Percentiles rank a stretch among this genome's conserved stretches.
phyloP scores from a whole-genome alignment of 2,113 vertebrate species.

The Dromaius novaehollandiae region DNA sequence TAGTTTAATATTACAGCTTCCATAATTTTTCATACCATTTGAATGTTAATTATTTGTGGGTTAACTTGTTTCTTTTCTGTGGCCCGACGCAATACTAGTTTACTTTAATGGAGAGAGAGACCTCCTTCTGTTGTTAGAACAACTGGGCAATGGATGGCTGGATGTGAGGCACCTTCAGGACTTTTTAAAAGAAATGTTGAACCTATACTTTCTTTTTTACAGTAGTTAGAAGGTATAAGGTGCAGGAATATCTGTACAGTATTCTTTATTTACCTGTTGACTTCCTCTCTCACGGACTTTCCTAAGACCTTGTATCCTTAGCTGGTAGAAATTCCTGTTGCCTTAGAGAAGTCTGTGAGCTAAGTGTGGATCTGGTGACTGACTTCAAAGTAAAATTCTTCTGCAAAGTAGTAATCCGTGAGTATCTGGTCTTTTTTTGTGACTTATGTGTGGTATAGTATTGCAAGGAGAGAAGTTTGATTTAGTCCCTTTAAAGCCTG shows the following conservation, averaged over 20 bases:
- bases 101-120: neutral
- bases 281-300: fast-evolving
- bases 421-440: neutral
- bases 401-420: neutral
- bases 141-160: neutral
- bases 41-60: neutral
- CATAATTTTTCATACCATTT: neutral
- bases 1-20: neutral
- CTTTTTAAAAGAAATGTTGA: neutral
- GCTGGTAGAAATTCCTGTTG: neutral
- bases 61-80: neutral
- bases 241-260: neutral
- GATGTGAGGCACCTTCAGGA: neutral
- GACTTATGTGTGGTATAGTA: neutral
- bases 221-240: neutral
- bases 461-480: neutral
- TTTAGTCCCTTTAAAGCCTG: neutral
- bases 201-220: neutral
- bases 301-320: neutral
- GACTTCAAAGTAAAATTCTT: neutral
- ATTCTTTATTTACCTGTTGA: neutral
- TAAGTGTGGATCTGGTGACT: fast-evolving
- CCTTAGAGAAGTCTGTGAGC: neutral
- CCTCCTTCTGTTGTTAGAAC: neutral
- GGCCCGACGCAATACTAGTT: neutral